phyloP scores from a whole-genome alignment of 2,113 vertebrate species.

The Vanacampus margaritifer region DNA sequence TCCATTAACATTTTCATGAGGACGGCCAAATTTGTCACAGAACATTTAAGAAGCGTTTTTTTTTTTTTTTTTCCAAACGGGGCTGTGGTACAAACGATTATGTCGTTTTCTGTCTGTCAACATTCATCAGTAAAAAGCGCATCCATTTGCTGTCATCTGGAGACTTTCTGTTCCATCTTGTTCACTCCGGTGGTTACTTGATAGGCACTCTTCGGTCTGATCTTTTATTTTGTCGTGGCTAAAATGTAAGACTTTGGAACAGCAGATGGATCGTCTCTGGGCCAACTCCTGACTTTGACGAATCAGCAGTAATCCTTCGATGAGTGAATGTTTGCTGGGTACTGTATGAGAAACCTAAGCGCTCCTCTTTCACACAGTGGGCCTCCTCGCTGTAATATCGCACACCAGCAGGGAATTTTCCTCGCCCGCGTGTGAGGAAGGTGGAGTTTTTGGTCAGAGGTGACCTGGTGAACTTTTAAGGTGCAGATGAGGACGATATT shows the following conservation, averaged over 20 bases:
- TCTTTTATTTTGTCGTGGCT: constrained; percentile 6
- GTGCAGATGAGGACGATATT: constrained; percentile 1
- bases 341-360: background rate
- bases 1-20: background rate
- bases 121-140: background rate
- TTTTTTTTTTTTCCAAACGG: constrained; percentile 20
- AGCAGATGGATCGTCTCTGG: background rate
- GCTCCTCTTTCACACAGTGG: constrained; percentile 1
- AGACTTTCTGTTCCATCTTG: background rate
- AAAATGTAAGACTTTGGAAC: background rate
- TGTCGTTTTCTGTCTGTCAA: background rate
- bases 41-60: constrained; percentile 5
- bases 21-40: background rate
- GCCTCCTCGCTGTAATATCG: constrained; percentile 2
- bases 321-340: constrained; percentile 2
- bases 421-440: background rate
- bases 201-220: background rate
- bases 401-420: constrained; percentile 4
- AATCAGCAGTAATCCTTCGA: constrained; percentile 12
- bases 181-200: background rate
- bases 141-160: background rate
- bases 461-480: background rate
- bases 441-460: background rate
- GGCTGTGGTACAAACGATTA: constrained; percentile 13
- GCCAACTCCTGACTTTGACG: constrained; percentile 3